These are phyloP conservation scores for Aspidiotus destructor DNA, from an alignment of 2,888 invertebrate species.

Conservation along the genomic window DNA sequence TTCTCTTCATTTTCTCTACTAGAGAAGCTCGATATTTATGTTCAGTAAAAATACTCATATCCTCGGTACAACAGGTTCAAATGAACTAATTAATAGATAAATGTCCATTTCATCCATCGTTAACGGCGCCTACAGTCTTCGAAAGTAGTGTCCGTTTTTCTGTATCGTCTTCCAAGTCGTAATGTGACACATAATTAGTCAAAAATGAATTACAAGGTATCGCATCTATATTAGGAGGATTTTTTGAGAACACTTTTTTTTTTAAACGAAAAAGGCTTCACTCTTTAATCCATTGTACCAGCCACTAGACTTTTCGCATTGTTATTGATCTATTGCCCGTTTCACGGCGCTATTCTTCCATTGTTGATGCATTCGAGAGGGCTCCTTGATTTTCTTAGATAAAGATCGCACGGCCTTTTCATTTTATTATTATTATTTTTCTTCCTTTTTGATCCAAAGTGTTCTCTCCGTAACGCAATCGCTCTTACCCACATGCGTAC, in stretches of 20 bases:
- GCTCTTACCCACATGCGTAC: constrained; percentile 25
- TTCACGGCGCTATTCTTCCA: constrained; percentile 23
- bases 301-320: constrained; percentile 31
- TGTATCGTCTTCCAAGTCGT: too few species aligned
- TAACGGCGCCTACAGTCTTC: too few species aligned
- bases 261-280: background rate
- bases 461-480: constrained; percentile 6
- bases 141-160: too few species aligned
- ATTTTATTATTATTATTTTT: constrained; percentile 20
- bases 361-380: constrained; percentile 27
- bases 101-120: too few species aligned
- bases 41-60: too few species aligned
- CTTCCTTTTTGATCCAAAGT: too few species aligned
- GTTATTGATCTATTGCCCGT: constrained; percentile 31
- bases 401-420: constrained; percentile 22
- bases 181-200: too few species aligned
- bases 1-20: background rate
- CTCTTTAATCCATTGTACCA: constrained; percentile 19
- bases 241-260: background rate
- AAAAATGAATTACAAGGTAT: background rate
- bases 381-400: constrained; percentile 31
- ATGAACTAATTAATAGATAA: too few species aligned
- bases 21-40: too few species aligned
- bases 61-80: too few species aligned
- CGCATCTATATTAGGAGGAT: background rate